These are phyloP conservation scores for Chrysomallon squamiferum DNA, from an alignment of 1,140 invertebrate genomes.

Conservation along the genomic window DNA sequence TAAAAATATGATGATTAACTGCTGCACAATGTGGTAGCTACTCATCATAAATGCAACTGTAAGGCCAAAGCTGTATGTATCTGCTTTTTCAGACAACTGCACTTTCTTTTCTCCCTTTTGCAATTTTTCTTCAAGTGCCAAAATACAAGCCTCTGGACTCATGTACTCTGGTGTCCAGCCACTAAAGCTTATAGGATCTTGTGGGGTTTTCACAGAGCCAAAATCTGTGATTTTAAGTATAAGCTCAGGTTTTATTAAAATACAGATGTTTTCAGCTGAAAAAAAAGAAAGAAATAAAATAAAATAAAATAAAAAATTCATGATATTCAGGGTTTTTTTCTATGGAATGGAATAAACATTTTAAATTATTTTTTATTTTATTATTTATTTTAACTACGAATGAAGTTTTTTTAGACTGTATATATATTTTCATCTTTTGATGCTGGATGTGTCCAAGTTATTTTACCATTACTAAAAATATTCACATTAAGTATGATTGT, in stretches of 20 bases:
- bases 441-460: too few relatives aligned
- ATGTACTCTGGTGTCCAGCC: conserved; percentile 31
- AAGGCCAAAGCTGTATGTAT: conserved; percentile 24
- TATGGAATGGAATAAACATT: too few relatives aligned
- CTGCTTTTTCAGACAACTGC: conserved; percentile 19
- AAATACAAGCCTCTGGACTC: conserved; percentile 21
- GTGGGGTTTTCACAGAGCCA: conserved; percentile 18
- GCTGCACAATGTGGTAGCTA: conserved; percentile 12
- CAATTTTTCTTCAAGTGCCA: background rate
- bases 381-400: too few relatives aligned
- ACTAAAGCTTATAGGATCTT: conserved; percentile 7
- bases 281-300: background rate
- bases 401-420: too few relatives aligned
- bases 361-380: too few relatives aligned
- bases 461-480: too few relatives aligned
- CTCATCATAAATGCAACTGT: conserved; percentile 22
- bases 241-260: conserved; percentile 3
- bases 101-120: background rate
- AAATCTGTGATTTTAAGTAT: conserved; percentile 25
- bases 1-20: conserved; percentile 14
- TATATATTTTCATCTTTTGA: too few relatives aligned
- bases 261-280: conserved; percentile 31
- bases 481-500: too few relatives aligned
- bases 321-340: too few relatives aligned
- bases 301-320: background rate